These are phyloP conservation scores for Pomacea maculata DNA, from an alignment of 1,140 invertebrate species.

Conservation along the genomic window DNA sequence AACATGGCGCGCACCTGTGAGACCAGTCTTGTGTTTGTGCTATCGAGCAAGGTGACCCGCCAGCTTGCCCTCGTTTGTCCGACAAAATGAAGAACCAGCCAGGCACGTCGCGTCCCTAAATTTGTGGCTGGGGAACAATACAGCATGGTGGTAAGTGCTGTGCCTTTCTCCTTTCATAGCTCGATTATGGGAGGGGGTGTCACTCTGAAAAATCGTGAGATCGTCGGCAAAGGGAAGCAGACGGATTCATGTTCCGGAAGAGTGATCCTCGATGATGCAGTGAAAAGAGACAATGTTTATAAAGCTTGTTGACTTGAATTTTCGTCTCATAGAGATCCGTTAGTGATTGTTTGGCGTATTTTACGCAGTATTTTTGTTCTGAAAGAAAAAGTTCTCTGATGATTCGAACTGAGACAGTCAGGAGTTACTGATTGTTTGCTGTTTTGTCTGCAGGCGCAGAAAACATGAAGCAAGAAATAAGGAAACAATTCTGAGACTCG, in stretches of 20 bases:
- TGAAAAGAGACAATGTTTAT: conserved; percentile 8
- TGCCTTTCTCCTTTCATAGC: conserved; percentile 7
- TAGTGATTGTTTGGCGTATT: background rate
- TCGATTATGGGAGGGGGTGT: conserved; percentile 18
- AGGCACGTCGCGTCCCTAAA: conserved; percentile 10
- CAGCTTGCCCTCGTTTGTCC: conserved; percentile 12
- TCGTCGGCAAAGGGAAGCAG: conserved; percentile 23
- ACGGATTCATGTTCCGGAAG: conserved; percentile 21
- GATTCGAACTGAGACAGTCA: too few species aligned
- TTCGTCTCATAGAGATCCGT: background rate
- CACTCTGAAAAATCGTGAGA: conserved; percentile 25
- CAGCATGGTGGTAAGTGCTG: conserved; percentile 19
- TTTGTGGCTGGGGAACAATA: conserved; percentile 14
- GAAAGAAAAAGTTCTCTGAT: background rate
- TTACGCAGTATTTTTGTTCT: conserved; percentile 17
- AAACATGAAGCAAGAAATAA: too few species aligned
- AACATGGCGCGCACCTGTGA: conserved; percentile 29
- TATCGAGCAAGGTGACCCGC: conserved; percentile 23
- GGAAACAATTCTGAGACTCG: too few species aligned
- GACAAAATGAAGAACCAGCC: conserved; percentile 13
- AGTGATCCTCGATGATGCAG: conserved; percentile 14
- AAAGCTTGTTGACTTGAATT: background rate
- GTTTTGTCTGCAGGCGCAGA: too few species aligned
- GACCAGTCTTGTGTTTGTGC: conserved; percentile 20
- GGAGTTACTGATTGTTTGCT: too few species aligned